Base-by-base conservation (phyloP, 2,888 invertebrate genomes). In the Oxytorus armatus region DNA sequence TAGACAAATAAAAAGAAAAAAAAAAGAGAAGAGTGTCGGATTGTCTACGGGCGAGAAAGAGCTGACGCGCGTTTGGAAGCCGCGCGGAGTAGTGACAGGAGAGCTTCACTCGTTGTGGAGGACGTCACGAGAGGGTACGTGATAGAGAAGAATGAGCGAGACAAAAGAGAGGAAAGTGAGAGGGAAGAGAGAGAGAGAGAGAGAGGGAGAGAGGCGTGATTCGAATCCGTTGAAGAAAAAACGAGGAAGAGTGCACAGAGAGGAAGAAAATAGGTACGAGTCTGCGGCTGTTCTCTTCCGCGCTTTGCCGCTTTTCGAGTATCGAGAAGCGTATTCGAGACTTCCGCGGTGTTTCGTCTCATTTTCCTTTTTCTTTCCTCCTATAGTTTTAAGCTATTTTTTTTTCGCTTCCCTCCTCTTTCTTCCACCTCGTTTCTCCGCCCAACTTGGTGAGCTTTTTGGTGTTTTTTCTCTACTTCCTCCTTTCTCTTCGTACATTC, bases 161-260 rank as follows among this genome's bases (percentile, higher is more conserved):
- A n/a, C 42, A n/a, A 39, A 21, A 33, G 1, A 36, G 36, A 3
- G 16, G 53, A 55, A 53, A 55, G 69, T 18, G n/a, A 29, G 57
- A 75, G 42, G 39, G 39, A 55, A 68, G 7, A 25, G 33, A 25
- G 39, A 36, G 55, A 72, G 39, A 2, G 53, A 53, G 39, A 53
- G 10, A 14, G n/a, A 68, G 66, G 42, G 78, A 83, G 86, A 86
- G 84, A 86, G 83, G 85, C 88, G 88, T 88, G 88, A 89, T 87
- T 88, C 88, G 88, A 86, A 89, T 88, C 82, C 83, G 79, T 81
- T 53, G 82, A 78, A 63, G 74, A 75, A 84, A 70, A 76, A 36
- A 59, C 61, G 49, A 33, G 59, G 49, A 59, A 73, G 69, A n/a
- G n/a, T n/a, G n/a, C n/a, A n/a, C n/a, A n/a, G n/a, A n/a, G n/a